phyloP scores from a whole-genome alignment of 2,888 invertebrate genomes.

The Leptinotarsa juncta region DNA sequence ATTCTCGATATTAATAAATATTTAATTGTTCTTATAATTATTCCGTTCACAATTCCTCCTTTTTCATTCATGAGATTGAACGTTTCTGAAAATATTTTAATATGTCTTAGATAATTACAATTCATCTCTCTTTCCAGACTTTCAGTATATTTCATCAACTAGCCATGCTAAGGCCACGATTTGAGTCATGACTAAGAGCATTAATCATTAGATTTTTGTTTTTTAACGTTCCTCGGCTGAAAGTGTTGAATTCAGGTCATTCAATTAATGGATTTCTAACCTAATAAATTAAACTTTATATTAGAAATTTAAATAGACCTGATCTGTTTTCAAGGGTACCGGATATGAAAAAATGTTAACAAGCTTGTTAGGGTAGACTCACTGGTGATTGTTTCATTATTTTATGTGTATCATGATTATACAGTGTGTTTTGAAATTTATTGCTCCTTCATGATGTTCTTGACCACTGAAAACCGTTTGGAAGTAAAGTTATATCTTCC shows the following conservation, averaged over 20 bases:
- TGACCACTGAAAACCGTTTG: no score
- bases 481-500: no score
- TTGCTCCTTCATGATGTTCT: no score
- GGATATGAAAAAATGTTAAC: conserved; percentile 28
- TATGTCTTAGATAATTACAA: neutral
- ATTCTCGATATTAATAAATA: no score
- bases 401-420: no score
- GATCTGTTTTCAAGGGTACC: conserved; percentile 36
- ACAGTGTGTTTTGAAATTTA: no score
- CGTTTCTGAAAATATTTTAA: neutral
- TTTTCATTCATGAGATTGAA: no score
- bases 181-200: neutral
- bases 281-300: conserved; percentile 36
- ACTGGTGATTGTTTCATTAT: no score
- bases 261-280: conserved; percentile 38
- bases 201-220: conserved; percentile 10
- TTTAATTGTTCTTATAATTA: no score
- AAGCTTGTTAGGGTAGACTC: neutral
- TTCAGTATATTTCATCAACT: conserved; percentile 4
- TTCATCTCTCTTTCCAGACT: neutral
- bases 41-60: no score
- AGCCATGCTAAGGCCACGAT: conserved; percentile 12
- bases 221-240: conserved; percentile 32
- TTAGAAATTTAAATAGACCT: conserved; percentile 26
- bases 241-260: conserved; percentile 42